Base-by-base conservation (phyloP, 1,140 invertebrate genomes). In the Drosophila nigrodunni region DNA sequence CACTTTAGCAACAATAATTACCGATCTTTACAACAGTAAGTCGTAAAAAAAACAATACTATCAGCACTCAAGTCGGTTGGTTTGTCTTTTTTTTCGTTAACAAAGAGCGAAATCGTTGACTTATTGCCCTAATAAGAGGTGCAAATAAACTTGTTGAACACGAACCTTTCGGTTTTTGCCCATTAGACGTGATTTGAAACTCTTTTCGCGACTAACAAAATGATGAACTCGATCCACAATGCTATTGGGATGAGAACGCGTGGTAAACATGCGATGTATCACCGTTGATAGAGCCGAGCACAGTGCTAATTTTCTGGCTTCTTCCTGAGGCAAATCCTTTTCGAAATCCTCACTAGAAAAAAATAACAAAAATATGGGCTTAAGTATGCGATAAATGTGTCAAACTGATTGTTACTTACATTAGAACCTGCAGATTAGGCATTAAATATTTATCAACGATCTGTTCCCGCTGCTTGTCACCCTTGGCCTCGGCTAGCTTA, bases 161-260 rank as follows among this genome's bases (percentile, higher is more conserved):
- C 72, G 93, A 47, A 74, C 93, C 90, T 94, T 97, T 93, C 96
- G 94, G 62, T 94, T 95, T 90, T 95, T 95, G 61, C 94, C 95
- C 67, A 96, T 96, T 83, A 97, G 93, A 91, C 95, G 95, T 6
- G 95, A 94, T 83, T 95, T 95, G 54, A 96, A 94, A 21, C 95
- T 95, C 92, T 97, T 97, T 82, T 98, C 97, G 93, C 97, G 97
- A 73, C 96, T 96, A 25, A 98, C 96, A 93, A 92, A 92, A 97
- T 70, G 95, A 96, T 82, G 96, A 95, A 92, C 95, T 95, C 78
- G 90, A 71, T 92, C 92, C 41, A 92, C 91, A 43, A 91, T 80
- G 65, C 85, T 90, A 59, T 88, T 91, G 5, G 91, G 91, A 59
- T 83, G 80, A 13, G 90, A 89, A 41, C 92, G 90, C 13, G 90